Evolutionary conservation across 2,797 vertebrate genomes (phyloP).

Genomic region (Hypotaenidia philippensis): DNA sequence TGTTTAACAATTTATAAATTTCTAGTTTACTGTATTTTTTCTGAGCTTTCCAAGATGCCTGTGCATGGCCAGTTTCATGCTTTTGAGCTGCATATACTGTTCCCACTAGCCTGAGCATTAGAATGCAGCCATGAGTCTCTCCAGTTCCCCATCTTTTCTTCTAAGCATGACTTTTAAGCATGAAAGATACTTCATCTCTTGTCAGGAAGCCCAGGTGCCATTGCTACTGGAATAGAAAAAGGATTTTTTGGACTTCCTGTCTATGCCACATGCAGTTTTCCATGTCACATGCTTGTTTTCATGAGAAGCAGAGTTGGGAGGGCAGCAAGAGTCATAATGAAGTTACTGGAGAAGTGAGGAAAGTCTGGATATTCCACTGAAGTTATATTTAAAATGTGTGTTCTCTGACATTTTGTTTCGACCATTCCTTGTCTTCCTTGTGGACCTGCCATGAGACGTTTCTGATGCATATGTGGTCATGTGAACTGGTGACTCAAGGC

Average conservation of each 20-base stretch:
- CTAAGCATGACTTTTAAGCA: neutral
- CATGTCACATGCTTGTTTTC: neutral
- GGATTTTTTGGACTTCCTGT: neutral
- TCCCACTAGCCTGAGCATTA: neutral
- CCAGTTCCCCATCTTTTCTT: neutral
- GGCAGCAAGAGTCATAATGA: neutral
- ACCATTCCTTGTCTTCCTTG: neutral
- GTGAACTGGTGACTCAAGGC: neutral
- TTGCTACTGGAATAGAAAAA: neutral
- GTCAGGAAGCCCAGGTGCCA: neutral
- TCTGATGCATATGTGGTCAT: neutral
- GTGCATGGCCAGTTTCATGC: neutral
- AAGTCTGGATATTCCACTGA: neutral
- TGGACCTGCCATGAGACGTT: neutral
- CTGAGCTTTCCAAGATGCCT: neutral
- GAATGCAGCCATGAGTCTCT: neutral
- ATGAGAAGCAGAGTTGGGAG: neutral
- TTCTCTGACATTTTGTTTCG: neutral
- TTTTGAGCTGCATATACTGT: neutral
- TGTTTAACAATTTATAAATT: neutral
- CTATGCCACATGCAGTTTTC: neutral
- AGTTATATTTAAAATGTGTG: neutral
- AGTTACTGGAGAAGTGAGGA: neutral
- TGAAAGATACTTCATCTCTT: neutral
- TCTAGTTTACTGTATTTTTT: neutral